Base-by-base conservation (phyloP, 2,797 vertebrate genomes). In the Allobates femoralis region DNA sequence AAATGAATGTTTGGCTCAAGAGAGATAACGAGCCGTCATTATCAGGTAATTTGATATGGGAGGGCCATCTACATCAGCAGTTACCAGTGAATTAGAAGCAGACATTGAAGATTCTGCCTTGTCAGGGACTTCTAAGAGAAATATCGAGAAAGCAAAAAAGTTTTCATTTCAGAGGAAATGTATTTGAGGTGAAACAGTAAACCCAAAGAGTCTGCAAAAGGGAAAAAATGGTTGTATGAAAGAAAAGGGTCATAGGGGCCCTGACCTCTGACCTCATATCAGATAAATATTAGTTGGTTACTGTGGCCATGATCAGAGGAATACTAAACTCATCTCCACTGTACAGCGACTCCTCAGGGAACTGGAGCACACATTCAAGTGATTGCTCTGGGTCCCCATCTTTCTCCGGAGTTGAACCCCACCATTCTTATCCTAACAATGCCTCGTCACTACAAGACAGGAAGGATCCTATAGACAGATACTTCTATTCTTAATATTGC, bases 11-110 rank as follows among this genome's bases (percentile, higher is more conserved):
- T 71, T 41, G 34, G 34, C 67, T 21, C 37, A 14, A 23, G 21
- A 15, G 37, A 41, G 67, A 71, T 71, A 71, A 71, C 18, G n/a
- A 71, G 67, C 34, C 34, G 5, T 71, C 67, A 41, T 71, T 41
- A 71, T 71, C 34, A 71, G 67, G 34, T 71, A 41, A 71, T 71
- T 21, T 71, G 21, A 41, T 71, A 46, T 41, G 67, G 67, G 11
- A 41, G 19, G 32, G 41, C 34, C 67, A n/a, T 71, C 37, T 46
- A 37, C 67, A 23, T 46, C 67, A 41, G 37, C 37, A 50, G 23
- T 74, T 74, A 50, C 69, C 23, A 7, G 37, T 46, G 69, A 74
- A 74, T 50, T 26, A 50, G 41, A 74, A 74, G 69, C 67, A 71
- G 67, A 5, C 21, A 32, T 10, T 41, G 37, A 71, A 41, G 34